Percentiles rank a stretch among this genome's conserved stretches.
Conservation (phyloP, 1,140 invertebrate species). For the Dolichoris vasculosae region DNA sequence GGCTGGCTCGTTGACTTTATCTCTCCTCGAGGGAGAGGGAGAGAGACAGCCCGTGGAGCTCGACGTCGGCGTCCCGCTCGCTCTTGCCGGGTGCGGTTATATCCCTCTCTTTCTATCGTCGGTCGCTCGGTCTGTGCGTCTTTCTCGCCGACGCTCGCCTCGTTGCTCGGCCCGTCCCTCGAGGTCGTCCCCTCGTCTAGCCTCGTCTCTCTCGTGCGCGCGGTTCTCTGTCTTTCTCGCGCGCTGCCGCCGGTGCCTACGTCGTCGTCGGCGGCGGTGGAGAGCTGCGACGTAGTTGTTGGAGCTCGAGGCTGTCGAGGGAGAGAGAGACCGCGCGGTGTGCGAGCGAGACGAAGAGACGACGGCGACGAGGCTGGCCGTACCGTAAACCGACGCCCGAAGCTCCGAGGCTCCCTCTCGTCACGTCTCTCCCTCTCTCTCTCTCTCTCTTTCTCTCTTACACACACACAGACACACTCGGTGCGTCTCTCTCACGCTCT, state of each 20-base stretch:
- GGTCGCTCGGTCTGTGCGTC: neutral
- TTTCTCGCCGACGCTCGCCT: neutral
- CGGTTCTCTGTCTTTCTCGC: neutral
- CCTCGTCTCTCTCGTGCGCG: neutral
- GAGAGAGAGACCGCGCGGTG: conserved; percentile 8
- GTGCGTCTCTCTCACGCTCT: neutral
- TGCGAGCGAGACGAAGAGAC: neutral
- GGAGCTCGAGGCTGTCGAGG: neutral
- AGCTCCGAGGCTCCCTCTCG: neutral
- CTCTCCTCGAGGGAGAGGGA: neutral
- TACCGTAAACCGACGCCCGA: conserved; percentile 1
- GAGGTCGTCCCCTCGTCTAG: conserved; percentile 35
- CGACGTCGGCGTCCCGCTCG: neutral
- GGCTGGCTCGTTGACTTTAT: neutral
- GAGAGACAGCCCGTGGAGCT: neutral
- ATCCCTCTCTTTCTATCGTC: neutral
- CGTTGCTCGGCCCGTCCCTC: conserved; percentile 11
- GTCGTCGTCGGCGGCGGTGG: conserved; percentile 21
- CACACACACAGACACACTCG: no score
- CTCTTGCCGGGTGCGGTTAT: neutral
- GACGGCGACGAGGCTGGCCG: neutral
- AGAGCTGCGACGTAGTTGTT: conserved; percentile 19
- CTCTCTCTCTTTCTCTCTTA: conserved; percentile 32
- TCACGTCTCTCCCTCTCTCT: conserved; percentile 19
- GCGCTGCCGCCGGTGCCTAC: conserved; percentile 8